Percentiles rank a stretch among this genome's conserved stretches.
These are phyloP conservation scores for Nowickia ferox DNA, from an alignment of 2,888 invertebrate genomes.

Conservation along the genomic window DNA sequence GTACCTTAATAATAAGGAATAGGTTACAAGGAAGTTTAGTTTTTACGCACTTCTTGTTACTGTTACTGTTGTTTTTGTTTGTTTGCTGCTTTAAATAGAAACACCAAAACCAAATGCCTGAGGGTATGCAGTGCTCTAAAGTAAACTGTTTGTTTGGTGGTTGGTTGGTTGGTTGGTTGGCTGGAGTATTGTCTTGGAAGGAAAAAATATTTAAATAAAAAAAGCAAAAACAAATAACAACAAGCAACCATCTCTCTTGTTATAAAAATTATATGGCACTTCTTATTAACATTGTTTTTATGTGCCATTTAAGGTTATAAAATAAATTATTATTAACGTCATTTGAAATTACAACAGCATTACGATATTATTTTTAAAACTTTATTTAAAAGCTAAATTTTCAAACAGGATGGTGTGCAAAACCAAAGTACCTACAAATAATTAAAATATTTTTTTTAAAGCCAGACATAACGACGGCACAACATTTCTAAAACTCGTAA, in stretches of 20 bases:
- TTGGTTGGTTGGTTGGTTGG: not conserved
- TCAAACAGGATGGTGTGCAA: conserved; percentile 9
- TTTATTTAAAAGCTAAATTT: conserved; percentile 46
- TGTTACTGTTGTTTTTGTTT: not conserved
- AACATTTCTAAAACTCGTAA: conserved; percentile 37
- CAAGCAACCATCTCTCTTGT: conserved; percentile 42
- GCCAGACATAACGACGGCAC: conserved; percentile 66
- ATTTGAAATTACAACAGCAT: conserved; percentile 74
- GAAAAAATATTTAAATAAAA: not conserved
- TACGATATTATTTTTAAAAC: conserved; percentile 63
- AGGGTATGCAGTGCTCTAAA: conserved; percentile 44
- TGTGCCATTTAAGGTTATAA: conserved; percentile 81
- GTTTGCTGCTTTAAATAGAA: conserved; percentile 20
- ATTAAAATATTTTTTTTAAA: conserved; percentile 18
- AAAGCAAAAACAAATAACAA: not conserved
- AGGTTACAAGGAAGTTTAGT: conserved; percentile 63
- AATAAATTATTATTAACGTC: conserved; percentile 82
- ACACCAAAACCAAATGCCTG: conserved; percentile 46
- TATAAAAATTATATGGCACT: conserved; percentile 68
- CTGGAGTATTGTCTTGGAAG: conserved; percentile 20
- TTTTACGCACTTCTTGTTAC: not conserved
- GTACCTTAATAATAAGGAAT: conserved; percentile 67
- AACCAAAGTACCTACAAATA: conserved; percentile 29
- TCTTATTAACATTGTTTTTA: conserved; percentile 77
- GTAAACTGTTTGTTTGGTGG: conserved; percentile 20